Evolutionary conservation across 2,888 invertebrate species (phyloP), one percentile per base, ranked within the genome.

Genomic region (Parapristionchus giblindavisi): DNA sequence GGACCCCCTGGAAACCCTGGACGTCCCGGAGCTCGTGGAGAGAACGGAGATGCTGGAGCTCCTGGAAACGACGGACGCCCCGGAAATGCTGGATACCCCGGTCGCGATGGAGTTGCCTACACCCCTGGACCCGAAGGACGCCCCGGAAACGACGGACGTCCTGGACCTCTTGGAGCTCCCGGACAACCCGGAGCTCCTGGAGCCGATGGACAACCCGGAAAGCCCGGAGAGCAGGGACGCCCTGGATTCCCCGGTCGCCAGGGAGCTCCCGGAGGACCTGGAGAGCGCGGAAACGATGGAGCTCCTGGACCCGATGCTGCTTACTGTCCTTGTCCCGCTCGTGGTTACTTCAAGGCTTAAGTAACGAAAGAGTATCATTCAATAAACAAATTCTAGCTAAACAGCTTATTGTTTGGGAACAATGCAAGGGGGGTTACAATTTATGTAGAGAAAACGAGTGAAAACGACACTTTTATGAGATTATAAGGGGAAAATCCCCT

Each of bases 301-400:
- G 75, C 72, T 4, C 80, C 80, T 74, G 80, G 80, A 71, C 76
- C 78, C 60, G 80, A 80, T 72, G 80, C 80, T 32, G 80, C 77
- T 29, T 80, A 80, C 51, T 80, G 80, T 65, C 80, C 79, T 71
- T 80, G 80, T 70, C 80, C 80, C 75, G 65, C 77, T 43, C 78
- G 80, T 17, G 21, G n/a, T 24, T 14, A 38, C 27, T 43, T n/a
- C 66, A n/a, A n/a, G n/a, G n/a, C n/a, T n/a, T n/a, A n/a, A n/a
- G n/a, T n/a, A n/a, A n/a, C n/a, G n/a, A n/a, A n/a, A n/a, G n/a
- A n/a, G n/a, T n/a, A n/a, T n/a, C n/a, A n/a, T n/a, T n/a, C n/a
- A n/a, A n/a, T n/a, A n/a, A n/a, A n/a, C n/a, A n/a, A n/a, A n/a
- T n/a, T n/a, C n/a, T n/a, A n/a, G n/a, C n/a, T n/a, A n/a, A n/a